These are phyloP conservation scores for Anas platyrhynchos DNA, from an alignment of 2,113 vertebrate species.

Conservation along the genomic window DNA sequence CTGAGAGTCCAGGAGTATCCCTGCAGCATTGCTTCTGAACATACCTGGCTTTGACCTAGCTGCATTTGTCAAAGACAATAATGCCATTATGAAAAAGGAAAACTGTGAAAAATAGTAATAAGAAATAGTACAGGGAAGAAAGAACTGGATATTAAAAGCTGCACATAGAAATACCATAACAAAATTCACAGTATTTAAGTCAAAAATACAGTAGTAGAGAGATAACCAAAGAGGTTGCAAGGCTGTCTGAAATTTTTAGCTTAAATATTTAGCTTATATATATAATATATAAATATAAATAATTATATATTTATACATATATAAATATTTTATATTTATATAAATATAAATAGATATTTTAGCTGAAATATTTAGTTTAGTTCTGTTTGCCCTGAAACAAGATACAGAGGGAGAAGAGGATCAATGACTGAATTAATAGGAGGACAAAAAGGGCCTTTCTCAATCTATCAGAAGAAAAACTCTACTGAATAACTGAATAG, in stretches of 20 bases:
- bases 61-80: not conserved
- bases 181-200: not conserved
- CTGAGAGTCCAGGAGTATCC: not conserved
- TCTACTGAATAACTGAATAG: not conserved
- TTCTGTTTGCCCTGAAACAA: not conserved
- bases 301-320: no score
- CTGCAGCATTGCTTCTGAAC: not conserved
- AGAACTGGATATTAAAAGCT: not conserved
- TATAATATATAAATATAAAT: no score
- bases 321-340: no score
- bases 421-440: not conserved
- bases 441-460: not conserved
- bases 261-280: not conserved
- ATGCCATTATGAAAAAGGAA: not conserved
- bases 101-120: not conserved
- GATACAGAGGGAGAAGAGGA: not conserved
- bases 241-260: not conserved
- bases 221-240: not conserved
- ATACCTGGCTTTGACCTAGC: no score
- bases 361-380: not conserved
- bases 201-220: not conserved
- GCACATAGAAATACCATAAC: not conserved
- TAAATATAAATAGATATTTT: no score
- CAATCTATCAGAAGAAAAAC: not conserved
- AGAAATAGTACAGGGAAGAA: not conserved